A percentile compares a stretch with the other conserved stretches of the same genome.
Evolutionary conservation across 2,888 invertebrate species (phyloP).

Genomic region (Macaria liturata): DNA sequence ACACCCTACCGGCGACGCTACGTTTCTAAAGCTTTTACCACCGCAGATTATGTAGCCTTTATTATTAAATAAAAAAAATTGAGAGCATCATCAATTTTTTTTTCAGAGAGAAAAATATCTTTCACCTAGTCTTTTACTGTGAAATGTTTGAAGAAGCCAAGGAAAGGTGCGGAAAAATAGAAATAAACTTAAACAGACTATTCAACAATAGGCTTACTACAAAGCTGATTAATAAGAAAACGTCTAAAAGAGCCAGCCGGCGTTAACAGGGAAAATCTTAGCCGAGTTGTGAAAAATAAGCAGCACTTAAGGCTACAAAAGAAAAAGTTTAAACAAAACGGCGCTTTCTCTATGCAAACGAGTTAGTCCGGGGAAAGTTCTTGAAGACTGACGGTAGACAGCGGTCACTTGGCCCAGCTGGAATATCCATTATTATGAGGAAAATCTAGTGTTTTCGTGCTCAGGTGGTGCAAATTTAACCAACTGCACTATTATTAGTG

Average conservation of each 20-base stretch:
- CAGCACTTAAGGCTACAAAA: constrained; percentile 62
- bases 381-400: constrained; percentile 29
- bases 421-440: constrained; percentile 6
- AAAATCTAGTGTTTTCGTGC: not conserved
- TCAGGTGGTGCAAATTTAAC: not conserved
- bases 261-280: constrained; percentile 33
- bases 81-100: too few relatives aligned
- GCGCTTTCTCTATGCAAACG: constrained; percentile 75
- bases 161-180: too few relatives aligned
- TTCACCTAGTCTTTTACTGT: too few relatives aligned
- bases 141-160: too few relatives aligned
- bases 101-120: too few relatives aligned
- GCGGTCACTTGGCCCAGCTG: constrained; percentile 18
- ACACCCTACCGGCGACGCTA: too few relatives aligned
- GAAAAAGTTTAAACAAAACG: constrained; percentile 66
- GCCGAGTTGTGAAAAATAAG: constrained; percentile 56
- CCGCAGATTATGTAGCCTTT: too few relatives aligned
- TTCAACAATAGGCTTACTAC: constrained; percentile 6
- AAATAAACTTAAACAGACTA: not conserved
- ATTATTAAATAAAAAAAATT: too few relatives aligned
- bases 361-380: constrained; percentile 62
- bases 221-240: constrained; percentile 6
- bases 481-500: not conserved
- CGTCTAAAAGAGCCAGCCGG: constrained; percentile 13
- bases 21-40: too few relatives aligned